Evolutionary conservation across 2,888 invertebrate genomes (phyloP).

Genomic region (Harpalus rufipes): DNA sequence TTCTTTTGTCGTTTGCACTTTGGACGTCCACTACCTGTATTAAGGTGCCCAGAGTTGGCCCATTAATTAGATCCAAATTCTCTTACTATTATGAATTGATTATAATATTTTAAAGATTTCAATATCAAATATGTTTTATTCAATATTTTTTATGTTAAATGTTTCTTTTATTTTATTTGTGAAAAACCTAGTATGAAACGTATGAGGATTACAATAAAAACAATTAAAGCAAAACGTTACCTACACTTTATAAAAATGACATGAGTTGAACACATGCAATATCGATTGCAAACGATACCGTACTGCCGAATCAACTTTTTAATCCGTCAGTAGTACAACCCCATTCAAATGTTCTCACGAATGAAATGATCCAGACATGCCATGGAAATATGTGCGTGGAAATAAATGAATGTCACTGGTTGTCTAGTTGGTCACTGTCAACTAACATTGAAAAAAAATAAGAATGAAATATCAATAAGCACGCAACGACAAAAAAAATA

Average conservation of each 20-base stretch:
- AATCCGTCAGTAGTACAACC: background rate
- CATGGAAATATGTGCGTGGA: background rate
- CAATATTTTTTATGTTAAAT: no score
- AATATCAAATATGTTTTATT: no score
- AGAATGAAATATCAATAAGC: conserved; percentile 2
- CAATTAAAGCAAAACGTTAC: background rate
- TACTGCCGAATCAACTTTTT: background rate
- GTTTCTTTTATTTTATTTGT: no score
- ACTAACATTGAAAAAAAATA: background rate
- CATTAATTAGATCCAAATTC: no score
- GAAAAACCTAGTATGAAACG: background rate
- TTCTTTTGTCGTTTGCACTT: no score
- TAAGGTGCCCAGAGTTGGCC: no score
- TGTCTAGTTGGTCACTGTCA: conserved; percentile 2
- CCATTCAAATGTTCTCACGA: background rate
- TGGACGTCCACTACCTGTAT: no score
- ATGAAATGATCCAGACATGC: background rate
- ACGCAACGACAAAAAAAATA: conserved; percentile 2
- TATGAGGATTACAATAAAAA: conserved; percentile 8
- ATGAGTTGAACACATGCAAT: conserved; percentile 28
- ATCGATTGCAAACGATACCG: conserved; percentile 5
- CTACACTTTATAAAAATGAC: conserved; percentile 39
- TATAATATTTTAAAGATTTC: no score
- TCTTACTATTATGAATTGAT: no score
- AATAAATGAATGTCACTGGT: conserved; percentile 1